Evolutionary conservation across 2,113 vertebrate species (phyloP).

Genomic region (Gobio gobio): DNA sequence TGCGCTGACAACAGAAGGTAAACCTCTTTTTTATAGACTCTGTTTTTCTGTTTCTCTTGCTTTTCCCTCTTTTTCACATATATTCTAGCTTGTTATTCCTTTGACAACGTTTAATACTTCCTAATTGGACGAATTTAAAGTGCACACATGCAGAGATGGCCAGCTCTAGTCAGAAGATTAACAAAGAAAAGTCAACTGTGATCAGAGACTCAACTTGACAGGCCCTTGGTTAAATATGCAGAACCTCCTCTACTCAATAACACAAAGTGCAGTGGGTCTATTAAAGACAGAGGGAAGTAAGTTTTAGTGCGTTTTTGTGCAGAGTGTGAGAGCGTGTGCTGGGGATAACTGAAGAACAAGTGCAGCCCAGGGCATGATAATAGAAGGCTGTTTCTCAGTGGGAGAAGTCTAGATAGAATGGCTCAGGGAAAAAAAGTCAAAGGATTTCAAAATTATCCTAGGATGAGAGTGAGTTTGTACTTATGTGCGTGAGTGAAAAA

Average conservation of each 20-base stretch:
- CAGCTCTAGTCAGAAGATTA: not conserved
- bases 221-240: not conserved
- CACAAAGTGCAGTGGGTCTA: not conserved
- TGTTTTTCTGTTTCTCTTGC: not conserved
- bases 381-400: constrained; percentile 33
- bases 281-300: constrained; percentile 5
- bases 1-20: constrained; percentile 30
- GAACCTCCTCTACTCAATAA: not conserved
- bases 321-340: not conserved
- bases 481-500: not conserved
- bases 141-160: not conserved
- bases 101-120: not conserved
- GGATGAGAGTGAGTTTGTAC: not conserved
- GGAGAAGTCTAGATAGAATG: constrained; percentile 36
- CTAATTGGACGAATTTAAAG: not conserved
- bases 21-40: not conserved
- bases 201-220: not conserved
- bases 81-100: not conserved
- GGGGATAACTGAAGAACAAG: not conserved
- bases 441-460: constrained; percentile 23
- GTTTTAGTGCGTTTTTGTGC: not conserved
- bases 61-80: not conserved
- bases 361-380: constrained; percentile 32
- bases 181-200: not conserved
- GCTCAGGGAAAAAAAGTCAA: constrained; percentile 7